A percentile compares a stretch with the other conserved stretches of the same genome.
Conservation (phyloP, 2,113 vertebrate species). For the Nematolebias whitei region DNA sequence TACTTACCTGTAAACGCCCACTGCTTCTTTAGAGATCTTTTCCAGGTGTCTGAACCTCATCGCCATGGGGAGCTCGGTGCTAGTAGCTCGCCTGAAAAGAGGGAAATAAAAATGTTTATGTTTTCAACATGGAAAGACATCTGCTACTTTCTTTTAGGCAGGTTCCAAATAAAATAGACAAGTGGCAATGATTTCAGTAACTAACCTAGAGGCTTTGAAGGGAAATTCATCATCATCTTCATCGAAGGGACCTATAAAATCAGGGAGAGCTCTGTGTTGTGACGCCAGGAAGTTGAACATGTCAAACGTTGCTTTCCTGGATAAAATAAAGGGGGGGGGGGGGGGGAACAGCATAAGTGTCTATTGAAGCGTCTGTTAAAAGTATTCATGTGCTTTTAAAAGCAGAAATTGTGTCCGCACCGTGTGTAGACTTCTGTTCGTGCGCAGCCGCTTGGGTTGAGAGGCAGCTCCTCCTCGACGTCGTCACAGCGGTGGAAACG, state of each 20-base stretch:
- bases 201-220: constrained; percentile 88
- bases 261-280: constrained; percentile 87
- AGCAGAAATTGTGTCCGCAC: constrained; percentile 53
- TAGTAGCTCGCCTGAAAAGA: constrained; percentile 85
- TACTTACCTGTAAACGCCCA: constrained; percentile 90
- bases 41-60: constrained; percentile 93
- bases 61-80: constrained; percentile 90
- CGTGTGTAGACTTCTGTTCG: constrained; percentile 85
- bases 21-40: constrained; percentile 91
- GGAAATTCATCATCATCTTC: constrained; percentile 92
- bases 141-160: not conserved
- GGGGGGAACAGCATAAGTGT: not conserved
- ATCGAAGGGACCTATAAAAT: constrained; percentile 78
- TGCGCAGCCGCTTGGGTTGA: constrained; percentile 89
- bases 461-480: constrained; percentile 84
- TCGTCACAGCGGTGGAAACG: constrained; percentile 88
- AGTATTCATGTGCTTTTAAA: not conserved
- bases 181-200: not conserved
- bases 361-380: not conserved
- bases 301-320: constrained; percentile 91
- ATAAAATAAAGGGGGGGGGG: not conserved
- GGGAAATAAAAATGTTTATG: not conserved
- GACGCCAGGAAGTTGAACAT: constrained; percentile 96
- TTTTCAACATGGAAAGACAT: not conserved
- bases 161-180: not conserved